Conservation (phyloP, 2,113 vertebrate genomes). For the Cynoglossus semilaevis region DNA sequence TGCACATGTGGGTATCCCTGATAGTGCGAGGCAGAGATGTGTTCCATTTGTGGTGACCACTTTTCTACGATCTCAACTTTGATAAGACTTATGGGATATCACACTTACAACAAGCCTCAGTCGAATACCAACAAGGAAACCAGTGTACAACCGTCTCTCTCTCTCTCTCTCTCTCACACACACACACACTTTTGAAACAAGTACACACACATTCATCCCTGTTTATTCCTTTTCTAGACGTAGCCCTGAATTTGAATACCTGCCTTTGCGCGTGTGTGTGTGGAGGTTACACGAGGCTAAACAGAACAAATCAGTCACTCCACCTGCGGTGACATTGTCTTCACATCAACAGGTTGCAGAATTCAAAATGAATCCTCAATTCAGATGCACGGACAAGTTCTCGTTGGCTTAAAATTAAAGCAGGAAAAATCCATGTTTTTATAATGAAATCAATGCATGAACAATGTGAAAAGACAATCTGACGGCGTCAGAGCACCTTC, state of each 20-base stretch:
- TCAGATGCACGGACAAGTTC: too few relatives aligned
- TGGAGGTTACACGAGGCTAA: constrained; percentile 8
- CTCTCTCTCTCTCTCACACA: constrained; percentile 22
- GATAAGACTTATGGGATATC: constrained; percentile 70
- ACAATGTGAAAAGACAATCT: not conserved
- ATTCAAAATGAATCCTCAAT: constrained; percentile 2
- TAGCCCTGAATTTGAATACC: constrained; percentile 36
- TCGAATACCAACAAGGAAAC: constrained; percentile 55
- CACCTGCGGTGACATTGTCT: constrained; percentile 28
- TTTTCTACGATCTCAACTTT: constrained; percentile 70
- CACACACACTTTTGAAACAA: not conserved
- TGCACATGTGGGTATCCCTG: constrained; percentile 14
- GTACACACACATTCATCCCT: constrained; percentile 3
- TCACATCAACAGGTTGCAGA: constrained; percentile 18
- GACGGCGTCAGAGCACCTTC: too few relatives aligned
- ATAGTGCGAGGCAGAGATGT: constrained; percentile 51
- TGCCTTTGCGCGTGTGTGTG: not conserved
- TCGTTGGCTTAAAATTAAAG: not conserved
- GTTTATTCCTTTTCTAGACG: constrained; percentile 15
- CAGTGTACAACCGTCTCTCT: constrained; percentile 14
- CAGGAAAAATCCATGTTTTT: not conserved
- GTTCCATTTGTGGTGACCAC: constrained; percentile 66
- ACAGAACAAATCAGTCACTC: constrained; percentile 35
- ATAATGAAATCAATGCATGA: not conserved
- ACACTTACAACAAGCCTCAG: constrained; percentile 58